These are phyloP conservation scores for Oxystoma pomonae DNA, from an alignment of 2,888 invertebrate species.

Conservation along the genomic window DNA sequence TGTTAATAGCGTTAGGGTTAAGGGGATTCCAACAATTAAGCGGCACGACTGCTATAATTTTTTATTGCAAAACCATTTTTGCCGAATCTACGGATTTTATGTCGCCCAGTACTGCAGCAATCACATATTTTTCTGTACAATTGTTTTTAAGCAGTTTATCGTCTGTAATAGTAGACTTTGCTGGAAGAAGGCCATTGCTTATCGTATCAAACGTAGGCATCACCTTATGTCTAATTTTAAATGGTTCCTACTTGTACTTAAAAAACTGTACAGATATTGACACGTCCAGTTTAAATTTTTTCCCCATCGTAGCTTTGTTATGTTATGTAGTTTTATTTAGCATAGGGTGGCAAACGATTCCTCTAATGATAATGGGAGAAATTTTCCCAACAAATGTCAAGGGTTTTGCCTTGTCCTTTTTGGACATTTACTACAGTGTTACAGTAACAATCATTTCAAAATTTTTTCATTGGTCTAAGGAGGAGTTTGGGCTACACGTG, in stretches of 20 bases:
- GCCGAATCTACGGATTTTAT: slow-evolving; percentile 43
- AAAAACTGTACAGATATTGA: slow-evolving; percentile 44
- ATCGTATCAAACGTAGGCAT: slow-evolving; percentile 50
- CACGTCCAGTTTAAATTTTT: slow-evolving; percentile 39
- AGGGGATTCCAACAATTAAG: slow-evolving; percentile 53
- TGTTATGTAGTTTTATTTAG: slow-evolving; percentile 50
- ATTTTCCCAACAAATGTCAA: slow-evolving; percentile 54
- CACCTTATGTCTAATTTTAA: slow-evolving; percentile 42
- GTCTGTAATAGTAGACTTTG: slow-evolving; percentile 54
- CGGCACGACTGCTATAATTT: slow-evolving; percentile 59
- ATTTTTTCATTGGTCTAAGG: slow-evolving; percentile 46
- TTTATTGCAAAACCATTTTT: slow-evolving; percentile 55
- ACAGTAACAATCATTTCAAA: slow-evolving; percentile 50
- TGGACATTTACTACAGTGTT: slow-evolving; percentile 51
- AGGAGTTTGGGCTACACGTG: slow-evolving; percentile 45
- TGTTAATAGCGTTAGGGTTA: slow-evolving; percentile 58
- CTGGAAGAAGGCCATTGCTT: slow-evolving; percentile 53
- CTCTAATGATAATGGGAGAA: slow-evolving; percentile 52
- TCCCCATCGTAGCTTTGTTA: slow-evolving; percentile 49
- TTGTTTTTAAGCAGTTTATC: slow-evolving; percentile 55
- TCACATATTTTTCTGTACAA: slow-evolving; percentile 49
- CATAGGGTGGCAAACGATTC: slow-evolving; percentile 52
- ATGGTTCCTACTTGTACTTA: slow-evolving; percentile 48
- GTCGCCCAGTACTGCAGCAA: slow-evolving; percentile 41
- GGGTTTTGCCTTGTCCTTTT: slow-evolving; percentile 54